Evolutionary conservation across 2,113 vertebrate species (phyloP).

Genomic region (Oncorhynchus keta): DNA sequence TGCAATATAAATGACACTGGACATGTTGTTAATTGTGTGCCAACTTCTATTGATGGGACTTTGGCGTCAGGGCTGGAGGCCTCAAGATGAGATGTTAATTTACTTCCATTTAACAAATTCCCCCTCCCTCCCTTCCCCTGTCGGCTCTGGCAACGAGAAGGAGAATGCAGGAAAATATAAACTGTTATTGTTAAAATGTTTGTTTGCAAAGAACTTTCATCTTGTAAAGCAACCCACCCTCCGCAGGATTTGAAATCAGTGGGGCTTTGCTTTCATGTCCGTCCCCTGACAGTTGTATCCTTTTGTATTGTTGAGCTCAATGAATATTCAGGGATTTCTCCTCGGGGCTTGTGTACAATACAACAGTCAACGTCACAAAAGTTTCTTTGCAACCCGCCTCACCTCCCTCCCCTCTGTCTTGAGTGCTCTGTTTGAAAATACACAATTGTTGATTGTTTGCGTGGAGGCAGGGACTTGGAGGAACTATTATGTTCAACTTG

Average conservation of each 20-base stretch:
- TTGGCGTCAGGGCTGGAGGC: constrained; percentile 60
- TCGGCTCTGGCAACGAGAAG: constrained; percentile 62
- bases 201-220: constrained; percentile 82
- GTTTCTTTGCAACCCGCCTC: constrained; percentile 55
- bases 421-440: constrained; percentile 54
- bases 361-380: constrained; percentile 73
- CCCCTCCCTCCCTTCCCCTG: constrained; percentile 37
- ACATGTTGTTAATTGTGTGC: constrained; percentile 69
- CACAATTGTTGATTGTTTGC: constrained; percentile 64
- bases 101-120: constrained; percentile 65
- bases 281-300: constrained; percentile 72
- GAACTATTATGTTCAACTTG: constrained; percentile 49
- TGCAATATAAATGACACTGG: constrained; percentile 65
- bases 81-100: constrained; percentile 62
- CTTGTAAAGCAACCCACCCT: constrained; percentile 76
- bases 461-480: constrained; percentile 37
- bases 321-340: constrained; percentile 80
- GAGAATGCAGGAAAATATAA: constrained; percentile 70
- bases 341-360: constrained; percentile 72
- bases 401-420: constrained; percentile 29
- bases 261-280: constrained; percentile 77
- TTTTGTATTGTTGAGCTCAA: constrained; percentile 74
- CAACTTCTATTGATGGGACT: constrained; percentile 64
- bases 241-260: constrained; percentile 71
- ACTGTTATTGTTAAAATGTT: constrained; percentile 81